Base-by-base conservation (phyloP, 1,140 invertebrate genomes). In the Homalodisca vitripennis region DNA sequence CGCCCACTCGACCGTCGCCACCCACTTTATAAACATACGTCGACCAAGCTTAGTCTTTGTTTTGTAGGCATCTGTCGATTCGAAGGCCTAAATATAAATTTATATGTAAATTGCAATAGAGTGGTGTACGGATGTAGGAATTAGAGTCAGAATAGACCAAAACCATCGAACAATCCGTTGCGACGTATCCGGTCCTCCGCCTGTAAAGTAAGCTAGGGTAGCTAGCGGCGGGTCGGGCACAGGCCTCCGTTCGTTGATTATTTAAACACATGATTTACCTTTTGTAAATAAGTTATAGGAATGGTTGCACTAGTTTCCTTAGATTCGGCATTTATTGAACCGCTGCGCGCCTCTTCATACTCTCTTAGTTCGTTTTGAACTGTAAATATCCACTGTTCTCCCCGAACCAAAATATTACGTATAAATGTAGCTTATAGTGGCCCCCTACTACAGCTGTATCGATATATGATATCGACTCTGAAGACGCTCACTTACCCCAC, bases 341-440 rank as follows among this genome's bases (percentile, higher is more conserved):
- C 55, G 24, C 27, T 30, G 55, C 2, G 55, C 55, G 55, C 55
- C 55, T 60, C 55, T 60, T 60, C 2, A 41, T 64, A 55, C 46
- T 67, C 29, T 22, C 30, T 64, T 48, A 51, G 57, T 66, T 67
- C 55, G 29, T 48, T 26, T 53, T 13, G 6, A 53, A 32, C 31
- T 67, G 53, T 55, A 57, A 26, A 53, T 67, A 67, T 31, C 34
- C 66, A 22, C 26, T 22, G n/a, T 67, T 41, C 31, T 26, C 55
- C 63, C 48, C 48, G 63, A 57, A 41, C 65, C 51, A 47, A 47
- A 66, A 20, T 66, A 63, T 32, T 70, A 31, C 31, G 55, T 30
- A 41, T 70, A 60, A 65, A 64, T 41, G 71, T 72, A 72, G 71
- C 71, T 70, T 72, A 34, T 72, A 72, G 71, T 70, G 71, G 66